A percentile compares a stretch with the other conserved stretches of the same genome.
Evolutionary conservation across 2,888 invertebrate species (phyloP).

Genomic region (Acronicta alni): DNA sequence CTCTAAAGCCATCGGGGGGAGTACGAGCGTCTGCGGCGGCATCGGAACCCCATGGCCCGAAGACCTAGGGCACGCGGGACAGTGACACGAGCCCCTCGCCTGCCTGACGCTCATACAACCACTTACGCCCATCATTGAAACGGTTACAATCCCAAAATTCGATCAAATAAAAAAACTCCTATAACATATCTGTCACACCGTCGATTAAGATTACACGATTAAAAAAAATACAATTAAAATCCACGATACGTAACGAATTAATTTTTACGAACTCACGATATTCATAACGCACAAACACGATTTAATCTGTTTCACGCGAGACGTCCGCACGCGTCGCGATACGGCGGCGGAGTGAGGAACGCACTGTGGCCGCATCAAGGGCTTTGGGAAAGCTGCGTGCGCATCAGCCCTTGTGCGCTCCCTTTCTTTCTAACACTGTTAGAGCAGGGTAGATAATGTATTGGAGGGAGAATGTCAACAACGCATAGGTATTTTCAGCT

Average conservation of each 20-base stretch:
- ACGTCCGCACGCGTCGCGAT: slow-evolving; percentile 78
- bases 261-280: slow-evolving; percentile 57
- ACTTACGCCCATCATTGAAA: slow-evolving; percentile 87
- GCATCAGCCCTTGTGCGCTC: slow-evolving; percentile 61
- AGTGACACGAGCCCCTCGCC: slow-evolving; percentile 88
- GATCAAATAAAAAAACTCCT: slow-evolving; percentile 51
- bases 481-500: slow-evolving; percentile 60
- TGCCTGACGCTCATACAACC: slow-evolving; percentile 89
- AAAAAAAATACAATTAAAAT: slow-evolving; percentile 16
- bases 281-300: slow-evolving; percentile 56
- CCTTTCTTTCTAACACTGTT: slow-evolving; percentile 31
- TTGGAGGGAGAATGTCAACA: slow-evolving; percentile 67
- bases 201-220: slow-evolving; percentile 38
- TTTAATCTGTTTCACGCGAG: slow-evolving; percentile 57
- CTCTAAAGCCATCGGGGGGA: slow-evolving; percentile 85
- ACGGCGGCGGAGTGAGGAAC: slow-evolving; percentile 77
- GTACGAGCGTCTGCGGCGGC: slow-evolving; percentile 84
- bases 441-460: slow-evolving; percentile 40
- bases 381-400: slow-evolving; percentile 66
- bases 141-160: slow-evolving; percentile 57
- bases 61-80: slow-evolving; percentile 86
- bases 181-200: slow-evolving; percentile 49
- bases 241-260: slow-evolving; percentile 35
- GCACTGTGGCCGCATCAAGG: slow-evolving; percentile 40
- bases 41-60: slow-evolving; percentile 76